Percentiles rank a stretch among this genome's conserved stretches.
phyloP scores from a whole-genome alignment of 2,113 vertebrate genomes.

The Empidonax traillii region DNA sequence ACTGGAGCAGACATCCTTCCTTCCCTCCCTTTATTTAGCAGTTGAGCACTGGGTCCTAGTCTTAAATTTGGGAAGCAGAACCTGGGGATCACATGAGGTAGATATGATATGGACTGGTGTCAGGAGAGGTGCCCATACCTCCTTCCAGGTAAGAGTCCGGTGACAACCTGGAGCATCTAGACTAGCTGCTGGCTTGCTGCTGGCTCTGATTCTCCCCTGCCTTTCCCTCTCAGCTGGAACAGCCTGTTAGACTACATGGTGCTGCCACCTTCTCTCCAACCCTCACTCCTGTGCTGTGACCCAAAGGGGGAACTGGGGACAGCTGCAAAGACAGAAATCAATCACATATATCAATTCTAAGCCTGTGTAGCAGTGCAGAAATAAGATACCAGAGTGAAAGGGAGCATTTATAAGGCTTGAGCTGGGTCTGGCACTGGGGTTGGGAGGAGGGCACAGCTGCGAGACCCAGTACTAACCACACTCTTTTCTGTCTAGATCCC shows the following conservation, averaged over 20 bases:
- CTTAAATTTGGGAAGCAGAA: not conserved
- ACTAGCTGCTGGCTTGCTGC: not conserved
- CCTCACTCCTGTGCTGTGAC: not conserved
- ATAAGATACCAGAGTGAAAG: not conserved
- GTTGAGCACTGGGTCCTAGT: not conserved
- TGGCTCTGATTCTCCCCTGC: not conserved
- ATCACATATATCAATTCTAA: not conserved
- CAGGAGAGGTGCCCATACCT: not conserved
- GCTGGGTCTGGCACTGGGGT: not conserved
- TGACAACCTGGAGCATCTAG: not conserved
- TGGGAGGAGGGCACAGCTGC: not conserved
- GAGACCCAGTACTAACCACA: not conserved
- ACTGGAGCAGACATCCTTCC: not conserved
- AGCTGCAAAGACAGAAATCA: not conserved
- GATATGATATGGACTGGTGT: not conserved
- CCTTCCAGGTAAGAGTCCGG: not conserved
- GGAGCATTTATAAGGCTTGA: not conserved
- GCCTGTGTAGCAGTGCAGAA: not conserved
- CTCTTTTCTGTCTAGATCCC: conserved; percentile 72
- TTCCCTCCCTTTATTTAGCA: not conserved
- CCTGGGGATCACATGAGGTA: not conserved
- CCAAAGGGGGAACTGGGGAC: not conserved
- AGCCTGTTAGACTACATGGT: not conserved
- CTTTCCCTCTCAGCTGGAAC: not conserved
- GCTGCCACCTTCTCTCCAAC: not conserved